Base-by-base conservation (phyloP, 1,140 invertebrate genomes). In the Condylostylus longicornis region DNA sequence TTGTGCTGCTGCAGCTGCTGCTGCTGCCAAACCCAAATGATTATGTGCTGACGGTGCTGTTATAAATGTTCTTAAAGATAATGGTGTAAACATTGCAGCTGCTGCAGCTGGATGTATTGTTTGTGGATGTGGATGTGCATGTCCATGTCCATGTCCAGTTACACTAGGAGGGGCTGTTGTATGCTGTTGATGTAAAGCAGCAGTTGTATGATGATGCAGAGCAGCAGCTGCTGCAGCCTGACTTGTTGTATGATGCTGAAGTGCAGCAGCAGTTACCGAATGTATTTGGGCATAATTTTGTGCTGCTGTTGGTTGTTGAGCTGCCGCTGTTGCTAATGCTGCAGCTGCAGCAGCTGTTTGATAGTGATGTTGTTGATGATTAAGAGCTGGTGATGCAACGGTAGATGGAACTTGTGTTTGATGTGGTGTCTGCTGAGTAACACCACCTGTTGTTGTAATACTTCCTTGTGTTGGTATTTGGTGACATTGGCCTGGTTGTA, bases 241-340 rank as follows among this genome's bases (percentile, higher is more conserved):
- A n/a, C n/a, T n/a, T 33, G 51, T 50, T 35, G 56, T 36, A 28
- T 55, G 60, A 35, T 54, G 41, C 25, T 47, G 51, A 4, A 49
- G 23, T 33, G 38, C 18, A 9, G 42, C 21, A 23, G 35, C 21
- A 34, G 31, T 31, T n/a, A n/a, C n/a, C n/a, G n/a, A n/a, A n/a
- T n/a, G n/a, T n/a, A n/a, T n/a, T n/a, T n/a, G n/a, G n/a, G 35
- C 10, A 13, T 27, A n/a, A 13, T 13, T 10, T 4, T 27, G 25
- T 3, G 14, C 4, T 5, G 25, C 25, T n/a, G 14, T 13, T 3
- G 25, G 10, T 27, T 10, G 10, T 4, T 40, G 39, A 5, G n/a
- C 13, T 35, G 30, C 23, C 14, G 35, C 34, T 33, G 34, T 4
- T 41, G 40, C 18, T 33, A 32, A 27, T 27, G 33, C 23, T 18